phyloP scores from a whole-genome alignment of 2,888 invertebrate species.

The Vanessa cardui region DNA sequence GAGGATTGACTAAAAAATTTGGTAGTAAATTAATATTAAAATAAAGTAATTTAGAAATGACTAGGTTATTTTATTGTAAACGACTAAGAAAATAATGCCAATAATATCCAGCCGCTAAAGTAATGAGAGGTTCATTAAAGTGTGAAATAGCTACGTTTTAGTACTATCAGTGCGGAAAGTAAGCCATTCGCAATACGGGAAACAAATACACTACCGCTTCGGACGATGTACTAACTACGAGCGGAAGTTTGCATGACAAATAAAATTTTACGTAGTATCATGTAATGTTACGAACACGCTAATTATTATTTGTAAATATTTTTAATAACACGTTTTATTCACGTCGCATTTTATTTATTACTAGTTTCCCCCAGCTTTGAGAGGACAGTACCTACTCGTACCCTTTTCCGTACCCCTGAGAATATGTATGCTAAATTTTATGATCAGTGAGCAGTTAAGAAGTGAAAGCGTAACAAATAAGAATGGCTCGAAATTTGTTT shows the following conservation, averaged over 20 bases:
- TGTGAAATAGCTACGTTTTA: conserved; percentile 45
- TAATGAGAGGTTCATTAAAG: conserved; percentile 51
- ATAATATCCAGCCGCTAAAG: conserved; percentile 18
- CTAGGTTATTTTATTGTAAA: background rate
- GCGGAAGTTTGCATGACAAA: conserved; percentile 38
- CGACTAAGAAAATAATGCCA: conserved; percentile 6
- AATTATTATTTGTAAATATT: conserved; percentile 14
- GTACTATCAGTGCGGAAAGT: conserved; percentile 33
- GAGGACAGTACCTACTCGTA: no score
- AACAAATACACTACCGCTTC: conserved; percentile 36
- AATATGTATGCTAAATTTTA: no score
- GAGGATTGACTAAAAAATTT: no score
- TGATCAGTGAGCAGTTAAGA: no score
- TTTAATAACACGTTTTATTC: background rate
- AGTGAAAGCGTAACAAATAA: no score
- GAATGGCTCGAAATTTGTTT: no score
- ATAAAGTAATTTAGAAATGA: background rate
- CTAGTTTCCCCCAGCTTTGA: no score
- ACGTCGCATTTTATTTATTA: no score
- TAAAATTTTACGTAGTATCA: conserved; percentile 24
- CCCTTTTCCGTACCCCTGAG: no score
- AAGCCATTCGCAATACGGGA: conserved; percentile 33
- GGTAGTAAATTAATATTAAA: background rate
- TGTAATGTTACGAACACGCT: conserved; percentile 8
- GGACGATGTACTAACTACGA: conserved; percentile 39